A percentile compares a stretch with the other conserved stretches of the same genome.
Conservation (phyloP, 2,888 invertebrate genomes). For the Prenolepis imparis region DNA sequence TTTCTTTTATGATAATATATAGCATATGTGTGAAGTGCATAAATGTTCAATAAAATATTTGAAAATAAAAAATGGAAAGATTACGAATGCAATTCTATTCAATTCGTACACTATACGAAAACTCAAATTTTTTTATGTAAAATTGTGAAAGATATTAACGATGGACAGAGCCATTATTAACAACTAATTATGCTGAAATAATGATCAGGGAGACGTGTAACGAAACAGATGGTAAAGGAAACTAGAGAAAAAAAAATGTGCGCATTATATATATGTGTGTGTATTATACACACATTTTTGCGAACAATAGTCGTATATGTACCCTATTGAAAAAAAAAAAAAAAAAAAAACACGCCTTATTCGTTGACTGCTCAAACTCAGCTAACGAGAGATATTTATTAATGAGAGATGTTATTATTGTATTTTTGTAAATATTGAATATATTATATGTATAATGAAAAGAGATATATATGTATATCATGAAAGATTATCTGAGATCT, state of each 20-base stretch:
- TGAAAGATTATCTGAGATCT: slow-evolving; percentile 63
- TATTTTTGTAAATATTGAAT: slow-evolving; percentile 81
- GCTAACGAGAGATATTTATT: slow-evolving; percentile 77
- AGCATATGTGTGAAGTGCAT: not conserved
- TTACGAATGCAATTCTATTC: slow-evolving; percentile 5
- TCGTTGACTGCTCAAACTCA: slow-evolving; percentile 77
- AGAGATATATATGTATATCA: slow-evolving; percentile 41
- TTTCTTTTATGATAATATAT: too few species aligned
- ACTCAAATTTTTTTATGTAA: slow-evolving; percentile 34
- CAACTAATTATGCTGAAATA: slow-evolving; percentile 21
- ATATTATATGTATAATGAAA: slow-evolving; percentile 30
- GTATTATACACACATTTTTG: slow-evolving; percentile 54
- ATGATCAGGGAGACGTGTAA: not conserved
- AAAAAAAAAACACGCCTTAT: slow-evolving; percentile 73
- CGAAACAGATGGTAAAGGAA: not conserved
- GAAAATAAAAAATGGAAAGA: not conserved
- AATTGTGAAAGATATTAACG: slow-evolving; percentile 21
- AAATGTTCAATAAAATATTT: slow-evolving; percentile 26
- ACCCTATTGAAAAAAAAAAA: slow-evolving; percentile 49
- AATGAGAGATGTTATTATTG: slow-evolving; percentile 74
- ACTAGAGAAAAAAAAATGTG: slow-evolving; percentile 19
- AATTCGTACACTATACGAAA: slow-evolving; percentile 2
- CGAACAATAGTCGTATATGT: slow-evolving; percentile 27
- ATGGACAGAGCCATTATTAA: slow-evolving; percentile 19
- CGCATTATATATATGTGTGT: not conserved